Evolutionary conservation across 2,797 vertebrate genomes (phyloP).

Genomic region (Gouania willdenowi): DNA sequence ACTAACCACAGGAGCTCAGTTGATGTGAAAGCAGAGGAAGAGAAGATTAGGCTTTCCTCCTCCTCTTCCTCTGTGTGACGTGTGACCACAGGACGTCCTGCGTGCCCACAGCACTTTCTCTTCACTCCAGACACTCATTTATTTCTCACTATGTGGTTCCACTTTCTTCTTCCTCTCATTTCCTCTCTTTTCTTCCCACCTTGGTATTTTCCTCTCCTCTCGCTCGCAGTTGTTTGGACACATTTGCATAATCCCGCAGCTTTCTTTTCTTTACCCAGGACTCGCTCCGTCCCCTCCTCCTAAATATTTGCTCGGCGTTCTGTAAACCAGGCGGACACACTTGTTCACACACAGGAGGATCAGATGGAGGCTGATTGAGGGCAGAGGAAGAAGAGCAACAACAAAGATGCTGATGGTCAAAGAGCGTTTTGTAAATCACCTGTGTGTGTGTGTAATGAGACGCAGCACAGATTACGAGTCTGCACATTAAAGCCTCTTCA

Average conservation of each 20-base stretch:
- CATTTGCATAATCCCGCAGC: slow-evolving; percentile 59
- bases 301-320: slow-evolving; percentile 62
- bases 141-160: slow-evolving; percentile 32
- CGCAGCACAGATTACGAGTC: too few relatives aligned
- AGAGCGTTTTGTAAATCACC: too few relatives aligned
- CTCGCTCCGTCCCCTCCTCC: slow-evolving; percentile 26
- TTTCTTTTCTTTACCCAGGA: not conserved
- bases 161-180: slow-evolving; percentile 13
- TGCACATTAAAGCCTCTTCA: too few relatives aligned
- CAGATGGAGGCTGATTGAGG: slow-evolving; percentile 38
- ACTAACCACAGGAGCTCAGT: slow-evolving; percentile 35
- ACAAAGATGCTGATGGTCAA: slow-evolving; percentile 17
- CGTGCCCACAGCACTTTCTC: too few relatives aligned
- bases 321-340: slow-evolving; percentile 38
- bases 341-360: slow-evolving; percentile 49
- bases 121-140: too few relatives aligned
- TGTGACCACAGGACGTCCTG: slow-evolving; percentile 25
- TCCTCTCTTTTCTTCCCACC: slow-evolving; percentile 11
- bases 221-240: slow-evolving; percentile 31
- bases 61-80: slow-evolving; percentile 32
- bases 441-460: too few relatives aligned
- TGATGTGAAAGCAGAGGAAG: slow-evolving; percentile 36
- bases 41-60: slow-evolving; percentile 64
- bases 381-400: slow-evolving; percentile 20
- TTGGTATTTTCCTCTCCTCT: slow-evolving; percentile 1